These are phyloP conservation scores for Homarus americanus DNA, from an alignment of 1,140 invertebrate species.

Conservation along the genomic window DNA sequence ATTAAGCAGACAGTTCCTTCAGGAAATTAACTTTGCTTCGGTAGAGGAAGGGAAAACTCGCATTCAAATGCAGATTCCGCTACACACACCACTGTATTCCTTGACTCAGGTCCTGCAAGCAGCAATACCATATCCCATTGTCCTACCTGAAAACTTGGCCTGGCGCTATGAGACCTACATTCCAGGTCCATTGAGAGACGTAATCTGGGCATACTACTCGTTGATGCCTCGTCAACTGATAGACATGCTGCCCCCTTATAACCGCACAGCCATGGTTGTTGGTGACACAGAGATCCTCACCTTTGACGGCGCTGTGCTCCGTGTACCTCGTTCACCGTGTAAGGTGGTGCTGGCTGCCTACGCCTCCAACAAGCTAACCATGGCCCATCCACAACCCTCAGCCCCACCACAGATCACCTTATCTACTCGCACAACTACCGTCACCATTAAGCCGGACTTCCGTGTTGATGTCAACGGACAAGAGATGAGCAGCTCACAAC, in stretches of 20 bases:
- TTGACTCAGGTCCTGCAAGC: background rate
- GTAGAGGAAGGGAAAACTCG: background rate
- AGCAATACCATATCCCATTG: background rate
- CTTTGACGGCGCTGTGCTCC: slow-evolving; percentile 50
- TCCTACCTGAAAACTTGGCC: background rate
- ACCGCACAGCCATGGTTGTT: slow-evolving; percentile 40
- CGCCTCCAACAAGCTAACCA: background rate
- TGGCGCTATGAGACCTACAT: background rate
- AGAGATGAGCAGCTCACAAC: background rate
- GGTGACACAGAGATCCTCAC: slow-evolving; percentile 47
- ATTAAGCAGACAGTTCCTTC: background rate
- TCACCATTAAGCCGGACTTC: slow-evolving; percentile 15
- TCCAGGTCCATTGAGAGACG: background rate
- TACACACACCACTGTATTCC: slow-evolving; percentile 22
- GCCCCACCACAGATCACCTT: slow-evolving; percentile 31
- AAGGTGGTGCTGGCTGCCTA: slow-evolving; percentile 26
- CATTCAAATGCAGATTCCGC: background rate
- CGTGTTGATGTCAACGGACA: background rate
- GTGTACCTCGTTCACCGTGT: slow-evolving; percentile 20
- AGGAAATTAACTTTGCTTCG: background rate
- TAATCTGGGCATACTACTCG: slow-evolving; percentile 11
- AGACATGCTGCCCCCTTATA: slow-evolving; percentile 38
- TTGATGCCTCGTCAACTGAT: background rate
- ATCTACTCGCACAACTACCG: background rate
- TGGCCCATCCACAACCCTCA: slow-evolving; percentile 6